Conservation (phyloP, 2,888 invertebrate genomes). For the Venustoraphidia nigricollis region DNA sequence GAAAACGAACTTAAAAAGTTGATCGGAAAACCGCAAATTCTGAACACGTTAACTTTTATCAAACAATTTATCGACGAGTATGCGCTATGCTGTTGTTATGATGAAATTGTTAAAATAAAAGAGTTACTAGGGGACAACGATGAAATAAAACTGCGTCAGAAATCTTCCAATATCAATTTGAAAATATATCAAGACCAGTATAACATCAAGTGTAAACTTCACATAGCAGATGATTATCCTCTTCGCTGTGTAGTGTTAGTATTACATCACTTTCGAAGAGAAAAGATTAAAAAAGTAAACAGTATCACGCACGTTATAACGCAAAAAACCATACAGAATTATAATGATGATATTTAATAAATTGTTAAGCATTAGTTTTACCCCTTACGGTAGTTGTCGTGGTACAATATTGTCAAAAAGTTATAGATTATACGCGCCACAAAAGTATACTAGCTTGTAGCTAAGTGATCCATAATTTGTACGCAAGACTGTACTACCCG, state of each 20-base stretch:
- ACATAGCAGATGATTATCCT: slow-evolving; percentile 51
- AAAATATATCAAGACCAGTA: slow-evolving; percentile 42
- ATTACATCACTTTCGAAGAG: background rate
- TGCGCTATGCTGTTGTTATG: slow-evolving; percentile 53
- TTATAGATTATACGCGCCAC: too few species aligned
- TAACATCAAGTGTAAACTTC: slow-evolving; percentile 38
- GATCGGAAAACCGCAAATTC: slow-evolving; percentile 42
- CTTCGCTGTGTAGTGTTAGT: slow-evolving; percentile 31
- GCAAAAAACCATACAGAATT: too few species aligned
- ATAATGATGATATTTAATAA: background rate
- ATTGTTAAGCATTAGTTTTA: background rate
- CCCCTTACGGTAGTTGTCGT: too few species aligned
- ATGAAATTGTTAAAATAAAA: slow-evolving; percentile 48
- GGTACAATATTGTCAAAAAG: too few species aligned
- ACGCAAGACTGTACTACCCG: too few species aligned
- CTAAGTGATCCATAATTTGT: too few species aligned
- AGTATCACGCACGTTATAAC: too few species aligned
- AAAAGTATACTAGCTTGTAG: too few species aligned
- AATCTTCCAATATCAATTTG: slow-evolving; percentile 39
- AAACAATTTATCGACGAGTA: slow-evolving; percentile 50
- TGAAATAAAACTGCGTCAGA: slow-evolving; percentile 51
- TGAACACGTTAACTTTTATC: slow-evolving; percentile 42
- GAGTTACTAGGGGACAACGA: slow-evolving; percentile 31
- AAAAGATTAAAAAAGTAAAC: too few species aligned
- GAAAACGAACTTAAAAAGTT: slow-evolving; percentile 41